Evolutionary conservation across 2,113 vertebrate species (phyloP).

Genomic region (Pangasianodon gigas): DNA sequence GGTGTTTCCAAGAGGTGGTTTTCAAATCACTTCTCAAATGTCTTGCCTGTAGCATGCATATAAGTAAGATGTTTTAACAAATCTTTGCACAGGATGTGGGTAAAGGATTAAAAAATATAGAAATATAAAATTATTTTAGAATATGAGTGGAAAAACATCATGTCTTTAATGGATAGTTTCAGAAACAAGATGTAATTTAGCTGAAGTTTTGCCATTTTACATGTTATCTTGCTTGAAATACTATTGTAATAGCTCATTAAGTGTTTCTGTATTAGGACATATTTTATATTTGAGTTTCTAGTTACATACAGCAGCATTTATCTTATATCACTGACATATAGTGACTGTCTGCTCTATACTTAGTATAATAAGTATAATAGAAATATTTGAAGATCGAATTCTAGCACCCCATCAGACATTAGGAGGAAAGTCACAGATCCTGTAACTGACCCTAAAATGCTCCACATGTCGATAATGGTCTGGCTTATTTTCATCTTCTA

Average conservation of each 20-base stretch:
- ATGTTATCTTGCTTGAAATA: neutral
- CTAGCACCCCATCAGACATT: neutral
- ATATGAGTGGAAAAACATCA: neutral
- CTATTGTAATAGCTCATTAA: neutral
- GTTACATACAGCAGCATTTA: neutral
- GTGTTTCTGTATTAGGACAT: neutral
- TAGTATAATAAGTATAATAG: too few relatives aligned
- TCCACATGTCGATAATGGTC: neutral
- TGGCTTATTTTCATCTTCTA: neutral
- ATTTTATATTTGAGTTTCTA: neutral
- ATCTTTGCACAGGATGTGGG: neutral
- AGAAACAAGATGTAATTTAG: neutral
- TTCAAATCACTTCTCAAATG: neutral
- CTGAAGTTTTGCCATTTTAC: neutral
- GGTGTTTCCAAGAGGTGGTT: neutral
- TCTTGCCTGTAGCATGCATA: neutral
- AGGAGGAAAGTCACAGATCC: neutral
- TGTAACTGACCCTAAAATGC: neutral
- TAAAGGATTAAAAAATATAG: neutral
- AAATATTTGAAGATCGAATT: neutral
- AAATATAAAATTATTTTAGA: neutral
- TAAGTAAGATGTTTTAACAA: neutral
- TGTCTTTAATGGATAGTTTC: neutral
- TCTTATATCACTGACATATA: neutral
- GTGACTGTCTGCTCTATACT: neutral